Evolutionary conservation across 2,113 vertebrate species (phyloP), one percentile per base, ranked within the genome.

Genomic region (Engystomops pustulosus): DNA sequence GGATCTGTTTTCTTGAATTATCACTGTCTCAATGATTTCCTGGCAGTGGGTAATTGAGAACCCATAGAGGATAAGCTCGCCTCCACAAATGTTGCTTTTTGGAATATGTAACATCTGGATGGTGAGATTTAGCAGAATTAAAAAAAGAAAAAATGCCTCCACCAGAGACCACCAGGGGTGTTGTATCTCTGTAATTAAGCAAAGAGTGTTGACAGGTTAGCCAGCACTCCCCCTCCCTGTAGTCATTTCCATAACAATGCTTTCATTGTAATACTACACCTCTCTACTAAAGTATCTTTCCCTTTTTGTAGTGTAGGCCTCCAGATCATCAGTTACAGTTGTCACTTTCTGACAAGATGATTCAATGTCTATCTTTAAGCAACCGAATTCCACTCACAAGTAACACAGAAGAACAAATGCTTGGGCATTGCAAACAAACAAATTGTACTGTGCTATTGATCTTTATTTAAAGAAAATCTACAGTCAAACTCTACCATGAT

Each of bases 291-390:
- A 70, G 65, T 20, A 53, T 70, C 69, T 55, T 55, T 68, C 7
- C 10, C 20, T 81, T 67, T 81, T 81, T 81, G 79, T 81, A 81
- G 45, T 71, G 34, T 45, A 25, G 32, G 30, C 45, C 60, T 68
- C 78, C 65, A 44, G 79, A 45, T 53, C 67, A 81, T 71, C 79
- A 71, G 67, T 70, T 81, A 53, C 67, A 81, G 45, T 55, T 49
- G 44, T 80, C 67, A 70, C 67, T 55, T 47, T 38, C 45, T 81
- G 79, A 81, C 79, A 71, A 34, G 79, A 58, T 70, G 47, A 71
- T 81, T 55, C 32, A 38, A 3, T 53, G 62, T 58, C 53, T 62
- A 38, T 67, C 38, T 60, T 81, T 70, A 47, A 67, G 25, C 8
- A 17, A 36, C 55, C 62, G n/a, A 23, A 27, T 34, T 6, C 41